phyloP scores from a whole-genome alignment of 2,888 invertebrate species.

The Aproaerema taeniolella region DNA sequence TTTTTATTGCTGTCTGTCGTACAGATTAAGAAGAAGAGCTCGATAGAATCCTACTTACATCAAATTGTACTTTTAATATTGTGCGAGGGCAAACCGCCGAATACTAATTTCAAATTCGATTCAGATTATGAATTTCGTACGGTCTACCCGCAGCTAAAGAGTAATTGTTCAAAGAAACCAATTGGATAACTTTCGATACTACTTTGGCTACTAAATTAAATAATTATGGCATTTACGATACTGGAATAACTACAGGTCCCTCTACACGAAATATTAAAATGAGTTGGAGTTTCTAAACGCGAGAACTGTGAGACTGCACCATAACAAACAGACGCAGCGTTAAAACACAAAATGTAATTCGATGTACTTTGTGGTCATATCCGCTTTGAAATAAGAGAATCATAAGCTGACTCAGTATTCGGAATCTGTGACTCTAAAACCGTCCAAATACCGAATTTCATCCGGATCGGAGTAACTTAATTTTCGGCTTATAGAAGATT shows the following conservation, averaged over 20 bases:
- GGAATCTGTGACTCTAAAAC: too few species aligned
- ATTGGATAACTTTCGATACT: constrained; percentile 24
- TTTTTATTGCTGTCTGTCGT: constrained; percentile 71
- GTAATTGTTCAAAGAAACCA: constrained; percentile 14
- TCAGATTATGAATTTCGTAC: too few species aligned
- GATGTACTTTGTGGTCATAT: too few species aligned
- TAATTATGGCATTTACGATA: constrained; percentile 29
- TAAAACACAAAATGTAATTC: not conserved
- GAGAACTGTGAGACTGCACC: constrained; percentile 1
- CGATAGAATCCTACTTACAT: constrained; percentile 61
- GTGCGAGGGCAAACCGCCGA: too few species aligned
- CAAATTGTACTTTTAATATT: constrained; percentile 42
- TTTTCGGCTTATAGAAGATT: too few species aligned
- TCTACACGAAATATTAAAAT: constrained; percentile 12
- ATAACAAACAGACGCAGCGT: not conserved
- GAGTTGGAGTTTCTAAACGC: constrained; percentile 15
- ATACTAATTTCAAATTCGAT: too few species aligned
- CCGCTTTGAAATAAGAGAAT: too few species aligned
- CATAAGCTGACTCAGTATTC: too few species aligned
- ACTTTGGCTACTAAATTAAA: constrained; percentile 41
- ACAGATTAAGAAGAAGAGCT: constrained; percentile 64
- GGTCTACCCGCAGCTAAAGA: too few species aligned
- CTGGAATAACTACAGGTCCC: constrained; percentile 16
- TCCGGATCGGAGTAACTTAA: too few species aligned
- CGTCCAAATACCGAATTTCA: too few species aligned